A percentile compares a stretch with the other conserved stretches of the same genome.
Evolutionary conservation across 2,797 vertebrate species (phyloP).

Genomic region (Aselliscus stoliczkanus): DNA sequence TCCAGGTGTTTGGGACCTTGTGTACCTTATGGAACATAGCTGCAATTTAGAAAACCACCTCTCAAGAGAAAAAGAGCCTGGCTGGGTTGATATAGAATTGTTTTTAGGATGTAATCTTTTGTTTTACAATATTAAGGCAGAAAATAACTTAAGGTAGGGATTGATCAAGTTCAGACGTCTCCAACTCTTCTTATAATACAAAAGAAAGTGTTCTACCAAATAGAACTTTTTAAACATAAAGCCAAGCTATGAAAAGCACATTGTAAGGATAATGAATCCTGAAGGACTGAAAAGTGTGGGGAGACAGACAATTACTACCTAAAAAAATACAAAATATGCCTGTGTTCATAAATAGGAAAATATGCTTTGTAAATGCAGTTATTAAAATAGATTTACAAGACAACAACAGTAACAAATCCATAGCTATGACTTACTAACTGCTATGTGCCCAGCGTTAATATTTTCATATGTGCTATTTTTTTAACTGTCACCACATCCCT

Average conservation of each 20-base stretch:
- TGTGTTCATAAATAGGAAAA: not conserved
- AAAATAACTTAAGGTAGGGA: not conserved
- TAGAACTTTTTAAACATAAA: constrained; percentile 24
- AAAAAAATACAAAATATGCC: not conserved
- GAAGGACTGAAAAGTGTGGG: not conserved
- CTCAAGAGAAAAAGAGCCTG: not conserved
- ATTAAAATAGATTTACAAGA: not conserved
- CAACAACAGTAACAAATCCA: not conserved
- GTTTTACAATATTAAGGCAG: not conserved
- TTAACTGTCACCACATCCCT: not conserved
- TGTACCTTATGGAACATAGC: not conserved
- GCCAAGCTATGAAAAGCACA: not conserved
- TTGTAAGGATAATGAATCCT: constrained; percentile 27
- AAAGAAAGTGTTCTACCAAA: not conserved
- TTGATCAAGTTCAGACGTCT: not conserved
- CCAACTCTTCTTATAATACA: not conserved
- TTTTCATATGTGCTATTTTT: not conserved
- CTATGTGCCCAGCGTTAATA: not conserved
- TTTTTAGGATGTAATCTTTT: not conserved
- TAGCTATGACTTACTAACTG: not conserved
- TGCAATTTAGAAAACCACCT: not conserved
- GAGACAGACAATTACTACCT: not conserved
- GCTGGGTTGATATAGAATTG: not conserved
- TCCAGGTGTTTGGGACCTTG: not conserved
- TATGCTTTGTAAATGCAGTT: not conserved